Conservation (phyloP, 2,797 vertebrate species). For the Crocodylus rhombifer region DNA sequence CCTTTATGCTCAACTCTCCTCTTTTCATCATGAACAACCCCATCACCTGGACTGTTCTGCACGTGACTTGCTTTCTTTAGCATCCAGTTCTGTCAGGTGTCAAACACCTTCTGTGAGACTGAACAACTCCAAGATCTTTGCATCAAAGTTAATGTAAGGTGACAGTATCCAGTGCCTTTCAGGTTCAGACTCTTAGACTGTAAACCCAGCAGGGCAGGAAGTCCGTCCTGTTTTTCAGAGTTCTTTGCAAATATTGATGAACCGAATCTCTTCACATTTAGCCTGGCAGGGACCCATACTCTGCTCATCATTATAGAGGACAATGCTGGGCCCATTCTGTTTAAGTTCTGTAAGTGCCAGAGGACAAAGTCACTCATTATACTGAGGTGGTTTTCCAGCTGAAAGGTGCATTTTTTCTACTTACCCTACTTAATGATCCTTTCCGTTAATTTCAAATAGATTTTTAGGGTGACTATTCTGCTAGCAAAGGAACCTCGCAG, state of each 20-base stretch:
- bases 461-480: conserved; percentile 68
- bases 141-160: neutral
- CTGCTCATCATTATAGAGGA: conserved; percentile 61
- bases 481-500: conserved; percentile 54
- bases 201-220: neutral
- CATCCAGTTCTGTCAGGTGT: neutral
- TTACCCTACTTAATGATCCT: conserved; percentile 74
- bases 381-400: conserved; percentile 74
- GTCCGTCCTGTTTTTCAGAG: neutral
- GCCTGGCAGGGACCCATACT: neutral
- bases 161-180: neutral
- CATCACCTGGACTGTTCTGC: neutral
- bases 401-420: conserved; percentile 75
- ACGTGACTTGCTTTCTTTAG: neutral
- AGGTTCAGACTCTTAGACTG: neutral
- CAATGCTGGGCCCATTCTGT: conserved; percentile 66
- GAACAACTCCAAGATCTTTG: neutral
- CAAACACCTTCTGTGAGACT: neutral
- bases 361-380: conserved; percentile 75
- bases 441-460: conserved; percentile 77
- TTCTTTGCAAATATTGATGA: neutral
- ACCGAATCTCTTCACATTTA: neutral
- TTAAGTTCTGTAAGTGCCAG: conserved; percentile 74
- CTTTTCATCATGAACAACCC: neutral
- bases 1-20: neutral